Evolutionary conservation across 2,113 vertebrate genomes (phyloP).

Genomic region (Crypturellus undulatus): DNA sequence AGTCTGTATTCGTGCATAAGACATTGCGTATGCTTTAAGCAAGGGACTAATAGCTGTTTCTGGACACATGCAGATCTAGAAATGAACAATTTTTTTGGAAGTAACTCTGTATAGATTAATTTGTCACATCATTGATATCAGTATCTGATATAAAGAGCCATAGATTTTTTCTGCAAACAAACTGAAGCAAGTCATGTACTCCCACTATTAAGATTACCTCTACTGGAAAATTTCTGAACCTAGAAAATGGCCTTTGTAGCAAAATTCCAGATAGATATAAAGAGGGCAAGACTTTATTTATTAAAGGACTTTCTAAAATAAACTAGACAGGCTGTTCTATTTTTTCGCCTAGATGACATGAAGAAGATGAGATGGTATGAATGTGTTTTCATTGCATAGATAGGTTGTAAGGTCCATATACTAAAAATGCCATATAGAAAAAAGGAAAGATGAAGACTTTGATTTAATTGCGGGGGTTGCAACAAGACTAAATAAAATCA

Average conservation of each 20-base stretch:
- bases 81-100: neutral
- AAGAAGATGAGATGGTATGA: neutral
- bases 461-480: neutral
- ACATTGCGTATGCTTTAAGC: fast-evolving
- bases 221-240: neutral
- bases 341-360: neutral
- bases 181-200: fast-evolving
- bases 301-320: neutral
- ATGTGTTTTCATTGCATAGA: neutral
- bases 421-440: neutral
- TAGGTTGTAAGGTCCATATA: neutral
- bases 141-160: neutral
- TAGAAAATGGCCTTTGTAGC: neutral
- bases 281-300: neutral
- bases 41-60: fast-evolving
- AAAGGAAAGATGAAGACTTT: neutral
- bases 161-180: neutral
- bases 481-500: neutral
- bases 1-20: fast-evolving
- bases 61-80: neutral
- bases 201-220: neutral
- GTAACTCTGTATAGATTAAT: neutral
- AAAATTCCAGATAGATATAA: neutral
- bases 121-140: neutral
- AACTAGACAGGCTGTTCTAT: neutral